Evolutionary conservation across 1,140 invertebrate genomes (phyloP), one percentile per base, ranked within the genome.

Genomic region (Drosophila tsacasi): DNA sequence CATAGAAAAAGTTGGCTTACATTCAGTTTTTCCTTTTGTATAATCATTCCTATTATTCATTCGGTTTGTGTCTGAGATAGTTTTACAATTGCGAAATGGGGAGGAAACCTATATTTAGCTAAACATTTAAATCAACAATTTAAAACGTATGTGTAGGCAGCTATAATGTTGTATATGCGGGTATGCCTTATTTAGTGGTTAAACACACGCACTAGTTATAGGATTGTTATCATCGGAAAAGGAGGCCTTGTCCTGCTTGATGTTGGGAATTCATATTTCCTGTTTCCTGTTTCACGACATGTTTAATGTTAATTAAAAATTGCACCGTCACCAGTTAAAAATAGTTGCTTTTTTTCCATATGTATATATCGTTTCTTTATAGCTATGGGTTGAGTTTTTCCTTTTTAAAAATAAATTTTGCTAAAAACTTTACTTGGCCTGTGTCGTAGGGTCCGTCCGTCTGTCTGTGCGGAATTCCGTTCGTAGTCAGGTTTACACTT

Each of bases 371-470:
- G 44, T 72, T 73, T 73, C 49, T 44, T 60, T 71, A 63, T 80
- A 79, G 23, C 57, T 79, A 79, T 73, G 66, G 72, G 75, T 44
- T 82, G 50, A 55, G n/a, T n/a, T n/a, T 60, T 78, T 64, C 63
- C 65, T 74, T 65, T 57, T 44, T 62, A 90, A 90, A 65, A 84
- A 85, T 90, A 90, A 82, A 85, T 89, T 89, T 89, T 79, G 81
- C 85, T 90, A 89, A 89, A 89, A 89, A 81, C 78, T 89, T 90
- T 89, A 89, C 85, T 89, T 87, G 83, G 83, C 83, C 79, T 83
- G 84, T 76, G 42, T 76, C 27, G 50, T 49, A 42, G 54, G 55
- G 63, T 72, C 44, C 54, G 25, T 27, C 25, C 7, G 25, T 27
- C 25, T n/a, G 27, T 32, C 49, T 52, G 49, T 52, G 72, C 50